A percentile compares a stretch with the other conserved stretches of the same genome.
Evolutionary conservation across 2,113 vertebrate species (phyloP).

Genomic region (Grus americana): DNA sequence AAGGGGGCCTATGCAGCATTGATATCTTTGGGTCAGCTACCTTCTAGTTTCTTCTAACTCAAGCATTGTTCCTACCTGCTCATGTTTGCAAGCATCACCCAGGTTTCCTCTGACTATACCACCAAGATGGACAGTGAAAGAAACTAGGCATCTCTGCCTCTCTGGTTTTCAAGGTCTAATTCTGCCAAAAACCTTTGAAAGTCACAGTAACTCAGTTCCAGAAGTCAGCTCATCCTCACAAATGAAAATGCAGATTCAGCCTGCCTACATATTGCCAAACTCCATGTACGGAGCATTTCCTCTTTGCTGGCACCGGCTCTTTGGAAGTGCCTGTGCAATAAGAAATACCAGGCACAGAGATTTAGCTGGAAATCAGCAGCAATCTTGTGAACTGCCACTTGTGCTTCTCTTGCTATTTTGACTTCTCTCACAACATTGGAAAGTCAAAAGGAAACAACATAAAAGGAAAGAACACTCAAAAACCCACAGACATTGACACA

Average conservation of each 20-base stretch:
- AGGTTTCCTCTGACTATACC: background rate
- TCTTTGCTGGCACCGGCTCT: constrained; percentile 38
- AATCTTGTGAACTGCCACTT: constrained; percentile 40
- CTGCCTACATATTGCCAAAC: constrained; percentile 35
- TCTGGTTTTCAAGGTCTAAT: background rate
- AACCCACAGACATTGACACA: constrained; percentile 42
- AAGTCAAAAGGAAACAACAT: constrained; percentile 55
- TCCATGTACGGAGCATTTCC: background rate
- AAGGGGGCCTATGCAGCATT: background rate
- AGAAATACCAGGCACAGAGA: constrained; percentile 12
- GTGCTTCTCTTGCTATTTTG: constrained; percentile 60
- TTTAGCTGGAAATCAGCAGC: constrained; percentile 11
- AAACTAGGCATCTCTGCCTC: background rate
- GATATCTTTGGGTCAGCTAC: background rate
- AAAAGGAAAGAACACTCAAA: constrained; percentile 49
- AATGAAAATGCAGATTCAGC: constrained; percentile 50
- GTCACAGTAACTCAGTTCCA: background rate
- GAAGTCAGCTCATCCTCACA: background rate
- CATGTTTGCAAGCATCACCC: background rate
- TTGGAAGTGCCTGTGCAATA: constrained; percentile 19
- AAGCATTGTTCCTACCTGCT: background rate
- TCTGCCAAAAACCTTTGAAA: background rate
- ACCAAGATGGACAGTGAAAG: background rate
- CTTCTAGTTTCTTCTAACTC: background rate
- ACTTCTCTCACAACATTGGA: constrained; percentile 6